These are phyloP conservation scores for Pollenia griseotomentosa DNA, from an alignment of 2,888 invertebrate species.

Conservation along the genomic window DNA sequence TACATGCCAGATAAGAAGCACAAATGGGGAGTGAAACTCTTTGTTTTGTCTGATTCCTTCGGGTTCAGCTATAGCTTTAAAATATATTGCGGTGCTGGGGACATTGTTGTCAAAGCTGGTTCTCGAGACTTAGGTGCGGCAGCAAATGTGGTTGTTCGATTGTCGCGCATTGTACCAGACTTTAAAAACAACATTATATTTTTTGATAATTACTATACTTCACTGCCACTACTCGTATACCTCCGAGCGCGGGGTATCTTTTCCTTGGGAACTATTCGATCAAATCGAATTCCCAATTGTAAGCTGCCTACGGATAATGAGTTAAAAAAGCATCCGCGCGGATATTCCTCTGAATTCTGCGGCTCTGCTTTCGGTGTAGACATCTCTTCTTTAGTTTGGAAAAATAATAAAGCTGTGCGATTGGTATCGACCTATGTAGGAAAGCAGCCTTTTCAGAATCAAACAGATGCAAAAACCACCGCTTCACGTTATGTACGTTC, in stretches of 20 bases:
- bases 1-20: constrained; percentile 29
- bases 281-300: constrained; percentile 69
- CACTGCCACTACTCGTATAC: constrained; percentile 68
- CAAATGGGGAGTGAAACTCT: constrained; percentile 72
- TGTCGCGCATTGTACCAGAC: constrained; percentile 42
- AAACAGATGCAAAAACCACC: constrained; percentile 60
- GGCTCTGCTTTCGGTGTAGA: constrained; percentile 65
- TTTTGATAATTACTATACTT: constrained; percentile 52
- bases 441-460: constrained; percentile 60
- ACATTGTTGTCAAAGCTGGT: constrained; percentile 64
- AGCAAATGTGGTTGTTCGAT: constrained; percentile 70
- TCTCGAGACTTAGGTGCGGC: constrained; percentile 71
- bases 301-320: constrained; percentile 65
- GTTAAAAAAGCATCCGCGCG: constrained; percentile 55
- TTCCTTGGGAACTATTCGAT: constrained; percentile 39
- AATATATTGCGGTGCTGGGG: constrained; percentile 69
- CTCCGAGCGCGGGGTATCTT: constrained; percentile 54
- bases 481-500: constrained; percentile 66
- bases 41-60: constrained; percentile 64
- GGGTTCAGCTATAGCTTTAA: constrained; percentile 70
- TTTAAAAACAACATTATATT: constrained; percentile 57
- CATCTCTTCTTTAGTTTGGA: constrained; percentile 38
- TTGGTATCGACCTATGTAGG: constrained; percentile 60
- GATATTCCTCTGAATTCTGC: constrained; percentile 66
- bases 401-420: too few relatives aligned